These are phyloP conservation scores for Lichenostomus cassidix DNA, from an alignment of 2,113 vertebrate genomes.

Conservation along the genomic window DNA sequence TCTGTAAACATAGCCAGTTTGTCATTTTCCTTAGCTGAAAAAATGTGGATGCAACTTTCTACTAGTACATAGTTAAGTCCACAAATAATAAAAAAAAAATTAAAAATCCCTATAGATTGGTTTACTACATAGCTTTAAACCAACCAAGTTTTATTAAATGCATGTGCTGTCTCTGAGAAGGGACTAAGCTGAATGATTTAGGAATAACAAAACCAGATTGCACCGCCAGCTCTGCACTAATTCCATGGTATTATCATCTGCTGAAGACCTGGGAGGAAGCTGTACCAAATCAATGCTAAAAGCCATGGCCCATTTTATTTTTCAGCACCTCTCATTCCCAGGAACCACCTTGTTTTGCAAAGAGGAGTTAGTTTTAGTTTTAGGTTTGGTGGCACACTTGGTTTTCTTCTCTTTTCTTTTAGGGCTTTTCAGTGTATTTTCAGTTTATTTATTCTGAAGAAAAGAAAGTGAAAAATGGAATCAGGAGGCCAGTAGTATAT, in stretches of 20 bases:
- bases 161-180: background rate
- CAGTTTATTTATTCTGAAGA: background rate
- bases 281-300: background rate
- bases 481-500: background rate
- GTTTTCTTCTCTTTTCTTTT: background rate
- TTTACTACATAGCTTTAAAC: background rate
- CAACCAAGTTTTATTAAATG: background rate
- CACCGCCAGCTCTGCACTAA: background rate
- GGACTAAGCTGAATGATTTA: background rate
- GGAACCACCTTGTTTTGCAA: background rate
- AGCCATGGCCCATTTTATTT: background rate
- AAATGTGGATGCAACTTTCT: background rate
- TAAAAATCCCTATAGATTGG: background rate
- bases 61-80: background rate
- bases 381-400: background rate
- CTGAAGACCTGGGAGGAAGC: background rate
- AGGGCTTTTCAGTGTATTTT: background rate
- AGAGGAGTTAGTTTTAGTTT: background rate
- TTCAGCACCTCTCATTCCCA: background rate
- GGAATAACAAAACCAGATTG: background rate
- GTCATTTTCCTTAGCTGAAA: constrained; percentile 17
- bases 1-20: background rate
- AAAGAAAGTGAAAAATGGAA: background rate
- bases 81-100: background rate
- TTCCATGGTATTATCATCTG: background rate